These are phyloP conservation scores for Struthio camelus DNA, from an alignment of 2,113 vertebrate genomes.

Conservation along the genomic window DNA sequence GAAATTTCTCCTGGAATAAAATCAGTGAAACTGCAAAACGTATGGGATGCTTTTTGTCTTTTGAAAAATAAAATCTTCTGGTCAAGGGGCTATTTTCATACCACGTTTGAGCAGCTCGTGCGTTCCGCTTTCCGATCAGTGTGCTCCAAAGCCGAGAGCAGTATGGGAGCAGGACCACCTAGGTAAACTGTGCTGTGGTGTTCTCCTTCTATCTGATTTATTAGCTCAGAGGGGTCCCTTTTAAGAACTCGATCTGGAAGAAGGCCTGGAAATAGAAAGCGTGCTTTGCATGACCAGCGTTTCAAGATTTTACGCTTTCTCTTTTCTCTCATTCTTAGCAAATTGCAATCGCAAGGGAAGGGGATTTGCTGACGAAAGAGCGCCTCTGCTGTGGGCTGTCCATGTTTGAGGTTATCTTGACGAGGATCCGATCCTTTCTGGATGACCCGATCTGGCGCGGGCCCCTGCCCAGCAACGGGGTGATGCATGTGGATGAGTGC, in stretches of 20 bases:
- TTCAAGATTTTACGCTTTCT: background rate
- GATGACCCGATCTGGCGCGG: conserved; percentile 89
- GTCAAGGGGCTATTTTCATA: background rate
- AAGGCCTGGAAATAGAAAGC: background rate
- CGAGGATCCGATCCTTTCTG: conserved; percentile 83
- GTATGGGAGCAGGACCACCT: background rate
- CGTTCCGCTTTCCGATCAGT: background rate
- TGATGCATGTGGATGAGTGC: conserved; percentile 91
- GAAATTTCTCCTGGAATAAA: background rate
- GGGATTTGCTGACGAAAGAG: conserved; percentile 89
- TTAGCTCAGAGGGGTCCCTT: background rate
- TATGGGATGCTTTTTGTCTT: fast-evolving
- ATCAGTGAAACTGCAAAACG: fast-evolving
- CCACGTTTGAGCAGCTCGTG: background rate
- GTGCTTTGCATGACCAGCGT: background rate
- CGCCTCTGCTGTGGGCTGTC: conserved; percentile 89
- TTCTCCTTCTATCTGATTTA: background rate
- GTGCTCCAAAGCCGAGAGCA: background rate
- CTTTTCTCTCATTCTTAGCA: conserved; percentile 70
- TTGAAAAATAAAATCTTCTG: background rate
- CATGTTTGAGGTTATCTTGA: conserved; percentile 90
- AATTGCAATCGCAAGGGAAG: conserved; percentile 88
- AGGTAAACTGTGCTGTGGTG: too few relatives aligned
- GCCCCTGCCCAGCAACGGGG: conserved; percentile 87
- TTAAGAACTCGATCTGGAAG: background rate